These are phyloP conservation scores for Setophaga coronata DNA, from an alignment of 2,113 vertebrate species.

Conservation along the genomic window DNA sequence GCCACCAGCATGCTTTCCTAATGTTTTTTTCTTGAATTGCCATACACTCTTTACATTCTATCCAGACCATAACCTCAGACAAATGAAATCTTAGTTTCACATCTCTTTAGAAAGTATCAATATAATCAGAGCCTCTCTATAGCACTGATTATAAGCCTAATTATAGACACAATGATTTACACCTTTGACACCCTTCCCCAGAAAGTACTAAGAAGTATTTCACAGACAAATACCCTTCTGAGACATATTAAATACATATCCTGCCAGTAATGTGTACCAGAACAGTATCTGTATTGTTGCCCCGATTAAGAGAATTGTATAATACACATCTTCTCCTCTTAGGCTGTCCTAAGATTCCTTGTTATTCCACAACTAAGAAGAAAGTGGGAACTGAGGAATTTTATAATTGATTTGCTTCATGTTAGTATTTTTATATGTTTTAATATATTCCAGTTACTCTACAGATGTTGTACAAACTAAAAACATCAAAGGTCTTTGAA, in stretches of 20 bases:
- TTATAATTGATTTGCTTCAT: background rate
- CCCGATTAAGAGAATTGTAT: background rate
- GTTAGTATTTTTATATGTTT: conserved; percentile 13
- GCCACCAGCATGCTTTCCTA: background rate
- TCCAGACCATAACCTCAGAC: background rate
- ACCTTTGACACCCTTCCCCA: background rate
- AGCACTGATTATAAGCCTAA: background rate
- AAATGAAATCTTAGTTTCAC: background rate
- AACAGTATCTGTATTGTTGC: background rate
- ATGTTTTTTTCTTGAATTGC: background rate
- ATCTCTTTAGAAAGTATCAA: background rate
- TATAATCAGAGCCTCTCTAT: background rate
- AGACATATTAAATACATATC: background rate
- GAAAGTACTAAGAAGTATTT: background rate
- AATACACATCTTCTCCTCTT: background rate
- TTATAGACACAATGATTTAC: background rate
- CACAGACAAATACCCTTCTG: background rate
- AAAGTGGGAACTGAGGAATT: background rate
- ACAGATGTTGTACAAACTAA: conserved; percentile 97
- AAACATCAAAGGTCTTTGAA: conserved; percentile 97
- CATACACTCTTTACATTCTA: background rate
- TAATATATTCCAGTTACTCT: conserved; percentile 87
- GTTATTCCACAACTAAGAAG: background rate
- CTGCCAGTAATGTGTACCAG: background rate
- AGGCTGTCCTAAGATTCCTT: background rate